Evolutionary conservation across 2,113 vertebrate genomes (phyloP).

Genomic region (Petaurus breviceps): DNA sequence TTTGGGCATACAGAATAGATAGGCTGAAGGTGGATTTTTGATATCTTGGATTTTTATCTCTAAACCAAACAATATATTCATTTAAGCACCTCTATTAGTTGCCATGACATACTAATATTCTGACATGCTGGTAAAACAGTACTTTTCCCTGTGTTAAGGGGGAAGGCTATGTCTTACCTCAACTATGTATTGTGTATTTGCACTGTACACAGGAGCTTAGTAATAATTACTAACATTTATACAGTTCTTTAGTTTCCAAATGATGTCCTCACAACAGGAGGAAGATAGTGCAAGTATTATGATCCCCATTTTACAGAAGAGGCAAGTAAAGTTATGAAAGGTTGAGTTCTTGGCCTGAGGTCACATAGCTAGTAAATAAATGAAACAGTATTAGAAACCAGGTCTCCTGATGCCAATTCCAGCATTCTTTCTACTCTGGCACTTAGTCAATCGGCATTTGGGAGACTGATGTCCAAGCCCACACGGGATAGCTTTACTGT

Average conservation of each 20-base stretch:
- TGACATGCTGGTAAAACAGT: not conserved
- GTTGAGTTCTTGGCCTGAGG: not conserved
- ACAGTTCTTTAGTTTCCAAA: not conserved
- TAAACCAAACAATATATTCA: not conserved
- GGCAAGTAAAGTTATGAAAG: not conserved
- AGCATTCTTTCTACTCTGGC: not conserved
- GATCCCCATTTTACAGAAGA: not conserved
- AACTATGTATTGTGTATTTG: not conserved
- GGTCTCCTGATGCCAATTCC: not conserved
- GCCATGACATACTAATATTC: not conserved
- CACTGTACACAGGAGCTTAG: not conserved
- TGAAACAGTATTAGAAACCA: not conserved
- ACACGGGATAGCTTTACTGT: too few species aligned
- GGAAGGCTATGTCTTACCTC: not conserved
- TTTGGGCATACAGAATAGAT: not conserved
- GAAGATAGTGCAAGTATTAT: not conserved
- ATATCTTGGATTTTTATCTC: not conserved
- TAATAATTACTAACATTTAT: not conserved
- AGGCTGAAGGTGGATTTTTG: not conserved
- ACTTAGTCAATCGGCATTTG: not conserved
- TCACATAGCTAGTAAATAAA: not conserved
- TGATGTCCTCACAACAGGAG: not conserved
- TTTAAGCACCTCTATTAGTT: not conserved
- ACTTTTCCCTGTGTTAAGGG: not conserved
- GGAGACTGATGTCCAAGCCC: not conserved